Evolutionary conservation across 2,113 vertebrate species (phyloP), one percentile per base, ranked within the genome.

Genomic region (Leucoraja erinaceus): DNA sequence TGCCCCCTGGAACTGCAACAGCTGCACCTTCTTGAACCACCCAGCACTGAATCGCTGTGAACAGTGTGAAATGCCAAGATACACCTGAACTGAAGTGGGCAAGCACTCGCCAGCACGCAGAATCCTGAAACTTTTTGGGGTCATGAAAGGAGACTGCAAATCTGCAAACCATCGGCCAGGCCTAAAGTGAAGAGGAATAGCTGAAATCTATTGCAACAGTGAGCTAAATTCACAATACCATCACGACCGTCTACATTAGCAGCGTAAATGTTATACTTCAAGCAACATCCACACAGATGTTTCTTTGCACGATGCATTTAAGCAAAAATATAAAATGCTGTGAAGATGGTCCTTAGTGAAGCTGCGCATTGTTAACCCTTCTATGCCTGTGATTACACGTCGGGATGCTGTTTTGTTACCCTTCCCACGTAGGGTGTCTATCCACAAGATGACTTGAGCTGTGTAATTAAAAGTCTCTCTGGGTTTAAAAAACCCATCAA

Each of bases 1-100:
- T 18, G 98, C 98, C 93, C 98, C 98, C 4, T 99, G 99, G 99
- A 98, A 98, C 96, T 99, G 99, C 95, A 98, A 99, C 94, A 98
- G 97, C 96, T 99, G 99, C 96, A 99, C 99, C 94, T 99, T 99
- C 95, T 98, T 99, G 95, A 99, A 99, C 95, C 98, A 99, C 93
- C 99, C 99, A 66, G 99, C 99, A 81, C 97, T 99, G 93, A 99
- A 99, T 95, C 98, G 98, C 95, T 99, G 99, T 95, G 99, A 99
- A 96, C 98, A 99, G 95, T 99, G 99, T 93, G 99, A 99, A 96
- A 99, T 99, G 98, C 98, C 99, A 0, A 97, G 98, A 95, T 98
- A 98, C 96, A 98, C 98, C 95, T 99, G 98, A 99, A 95, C 94
- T 93, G 56, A 84, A 94, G 93, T 68, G 92, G 93, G 90, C 91